Base-by-base conservation (phyloP, 2,113 vertebrate genomes). In the Malurus cyaneus region DNA sequence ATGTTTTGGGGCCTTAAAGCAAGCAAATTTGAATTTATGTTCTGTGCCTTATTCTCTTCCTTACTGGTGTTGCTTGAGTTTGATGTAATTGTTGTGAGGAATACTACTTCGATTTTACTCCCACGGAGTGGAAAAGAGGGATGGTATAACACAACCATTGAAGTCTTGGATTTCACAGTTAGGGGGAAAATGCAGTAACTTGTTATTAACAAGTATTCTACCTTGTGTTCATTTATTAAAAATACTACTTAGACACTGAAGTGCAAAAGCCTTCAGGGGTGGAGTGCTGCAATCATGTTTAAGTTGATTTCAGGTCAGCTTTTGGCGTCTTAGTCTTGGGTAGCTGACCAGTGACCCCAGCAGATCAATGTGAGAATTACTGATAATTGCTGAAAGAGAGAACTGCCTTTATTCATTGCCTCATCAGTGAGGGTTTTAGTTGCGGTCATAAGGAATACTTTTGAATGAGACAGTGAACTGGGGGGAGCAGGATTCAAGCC, bases 271-370 rank as follows among this genome's bases (percentile, higher is more conserved):
- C 20, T 73, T 89, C 39, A 26, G 11, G 80, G 56, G 21, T 25
- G 0, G 15, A 71, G 25, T 36, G 23, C n/a, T 57, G 3, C 16
- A 49, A 36, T 53, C 5, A 23, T 69, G 3, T 81, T 85, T 12
- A 53, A 57, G 28, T 67, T 80, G 36, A 57, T 49, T 61, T 65
- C 18, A 23, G 20, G 39, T 82, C 44, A 7, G 18, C 64, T n/a
- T 64, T 60, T 76, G 18, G 15, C 53, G 1, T 39, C 1, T 56
- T 46, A 28, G 73, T 52, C 32, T 73, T 59, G 41, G 65, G 31
- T 66, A 79, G 74, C 71, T 94, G 83, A 96, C 53, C 62, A 82
- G 80, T 91, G 93, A 94, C 84, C 59, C 87, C 84, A 76, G 26
- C 53, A 76, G 87, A 76, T 81, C 12, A 65, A 2, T 42, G 20